Base-by-base conservation (phyloP, 2,888 invertebrate species). In the Pristionchus entomophagus region DNA sequence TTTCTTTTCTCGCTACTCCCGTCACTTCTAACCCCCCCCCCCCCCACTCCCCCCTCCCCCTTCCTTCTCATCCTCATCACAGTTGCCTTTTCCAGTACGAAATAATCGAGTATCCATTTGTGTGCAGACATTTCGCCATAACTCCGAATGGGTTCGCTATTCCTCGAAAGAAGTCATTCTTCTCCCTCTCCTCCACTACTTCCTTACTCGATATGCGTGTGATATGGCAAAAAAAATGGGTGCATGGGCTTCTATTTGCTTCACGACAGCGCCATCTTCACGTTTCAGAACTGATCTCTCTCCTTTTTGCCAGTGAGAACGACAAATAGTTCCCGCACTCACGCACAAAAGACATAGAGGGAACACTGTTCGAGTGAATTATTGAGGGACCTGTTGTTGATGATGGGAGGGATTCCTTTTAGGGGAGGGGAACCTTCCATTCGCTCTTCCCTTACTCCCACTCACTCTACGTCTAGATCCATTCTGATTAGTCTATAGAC, bases 241-340 rank as follows among this genome's bases (percentile, higher is more conserved):
- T n/a, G n/a, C n/a, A n/a, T n/a, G n/a, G n/a, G n/a, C n/a, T 32
- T 32, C 10, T 62, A 29, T 62, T 10, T 53, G 22, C 32, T 62
- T 62, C n/a, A n/a, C n/a, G n/a, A 62, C 62, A n/a, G 32, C 32
- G 32, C 29, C 14, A 12, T 56, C 56, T n/a, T 62, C 62, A 32
- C 62, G 62, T 32, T 62, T 62, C 62, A 62, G 29, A 29, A 62
- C 62, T 32, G 62, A 62, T 62, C 62, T 62, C 62, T 62, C 62
- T 17, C 22, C 56, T 56, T 56, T 56, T 56, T 56, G 10, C 32
- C 10, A 14, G 8, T 17, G 77, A 41, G 10, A 77, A 26, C 8
- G 77, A 77, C 29, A 41, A 49, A 41, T 41, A 41, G 45, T 77
- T 10, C 3, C 12, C 6, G 32, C 29, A 32, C 29, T 14, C 62